A percentile compares a stretch with the other conserved stretches of the same genome.
Conservation (phyloP, 2,888 invertebrate genomes). For the Theodoxus fluviatilis region DNA sequence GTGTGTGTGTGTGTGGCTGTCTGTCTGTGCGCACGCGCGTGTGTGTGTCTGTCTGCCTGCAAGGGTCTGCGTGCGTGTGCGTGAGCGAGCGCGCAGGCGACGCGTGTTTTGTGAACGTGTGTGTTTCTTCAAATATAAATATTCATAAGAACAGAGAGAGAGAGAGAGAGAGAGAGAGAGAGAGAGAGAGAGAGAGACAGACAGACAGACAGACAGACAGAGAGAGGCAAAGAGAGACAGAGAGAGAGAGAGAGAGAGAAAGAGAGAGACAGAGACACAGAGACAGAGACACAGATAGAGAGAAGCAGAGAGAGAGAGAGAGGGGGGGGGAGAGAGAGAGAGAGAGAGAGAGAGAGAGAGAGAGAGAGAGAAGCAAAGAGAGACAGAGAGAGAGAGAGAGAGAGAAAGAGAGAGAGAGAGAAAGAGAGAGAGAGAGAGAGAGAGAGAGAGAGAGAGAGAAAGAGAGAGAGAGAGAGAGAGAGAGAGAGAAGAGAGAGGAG, state of each 20-base stretch:
- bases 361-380: neutral
- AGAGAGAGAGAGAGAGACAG: no score
- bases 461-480: neutral
- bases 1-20: constrained; percentile 15
- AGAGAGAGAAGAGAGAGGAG: neutral
- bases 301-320: neutral
- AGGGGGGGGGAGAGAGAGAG: neutral
- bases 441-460: neutral
- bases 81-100: neutral
- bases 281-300: neutral
- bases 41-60: constrained; percentile 4
- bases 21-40: neutral
- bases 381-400: neutral
- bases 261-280: neutral
- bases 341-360: neutral
- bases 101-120: no score
- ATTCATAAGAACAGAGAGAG: no score
- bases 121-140: no score
- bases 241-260: neutral
- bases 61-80: neutral
- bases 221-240: neutral
- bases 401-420: neutral
- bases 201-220: no score
- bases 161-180: no score
- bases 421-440: neutral